Evolutionary conservation across 2,113 vertebrate genomes (phyloP), one percentile per base, ranked within the genome.

Genomic region (Puntigrus tetrazona): DNA sequence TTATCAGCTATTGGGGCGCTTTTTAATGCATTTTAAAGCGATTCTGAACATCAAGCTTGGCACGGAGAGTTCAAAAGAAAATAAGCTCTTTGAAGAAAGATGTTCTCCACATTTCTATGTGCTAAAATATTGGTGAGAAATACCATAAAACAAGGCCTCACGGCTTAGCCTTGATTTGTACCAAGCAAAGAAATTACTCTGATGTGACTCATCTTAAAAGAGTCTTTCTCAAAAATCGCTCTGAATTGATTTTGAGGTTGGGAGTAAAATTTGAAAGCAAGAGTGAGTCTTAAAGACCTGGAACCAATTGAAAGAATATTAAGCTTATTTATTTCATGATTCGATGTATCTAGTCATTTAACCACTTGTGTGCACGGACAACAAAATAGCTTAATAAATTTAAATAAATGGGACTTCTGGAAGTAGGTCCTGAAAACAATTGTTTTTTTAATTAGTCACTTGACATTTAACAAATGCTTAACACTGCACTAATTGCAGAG

Each of bases 21-120:
- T 52, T 80, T 81, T 89, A 92, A 86, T 88, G 85, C 87, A 87
- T 87, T 81, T 81, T 81, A 81, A 81, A 81, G 11, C 13, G 45
- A 55, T 81, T 81, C 43, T 65, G 16, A 61, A 80, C 41, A 31
- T 43, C 16, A 27, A 78, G 52, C 59, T 36, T 47, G 78, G 45
- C 29, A 9, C 1, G 4, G 25, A 67, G 20, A 81, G 20, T 81
- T 81, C 63, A 70, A 81, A 69, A 52, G 41, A 70, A 70, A 81
- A 52, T 36, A 70, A 70, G 27, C 29, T 70, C 43, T 81, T 81
- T 70, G 79, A 81, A 70, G 45, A n/a, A 70, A 70, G 10, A 25
- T 43, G 18, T 69, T 69, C 20, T 22, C 20, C 27, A 70, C 43
- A 70, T 81, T 36, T 36, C 5, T 47, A 16, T 69, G 29, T 9